Conservation (phyloP, 2,113 vertebrate genomes). For the Blennius ocellaris region DNA sequence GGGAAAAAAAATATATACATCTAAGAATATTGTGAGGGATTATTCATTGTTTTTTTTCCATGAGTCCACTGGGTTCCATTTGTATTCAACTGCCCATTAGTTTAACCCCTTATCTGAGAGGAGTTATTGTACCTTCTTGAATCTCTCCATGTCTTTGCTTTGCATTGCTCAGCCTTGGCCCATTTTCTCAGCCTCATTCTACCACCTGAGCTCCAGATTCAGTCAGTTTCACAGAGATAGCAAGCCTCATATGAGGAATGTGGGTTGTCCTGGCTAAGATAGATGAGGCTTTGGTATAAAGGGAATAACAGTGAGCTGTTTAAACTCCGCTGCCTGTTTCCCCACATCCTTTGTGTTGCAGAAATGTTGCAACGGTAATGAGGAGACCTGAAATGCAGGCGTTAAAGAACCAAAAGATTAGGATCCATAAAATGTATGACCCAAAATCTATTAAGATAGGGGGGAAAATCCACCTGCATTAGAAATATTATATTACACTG, state of each 20-base stretch:
- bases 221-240: slow-evolving; percentile 70
- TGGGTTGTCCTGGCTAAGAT: slow-evolving; percentile 77
- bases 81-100: not conserved
- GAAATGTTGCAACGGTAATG: slow-evolving; percentile 61
- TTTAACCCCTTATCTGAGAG: slow-evolving; percentile 13
- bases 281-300: slow-evolving; percentile 69
- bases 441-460: too few relatives aligned
- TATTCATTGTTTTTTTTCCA: slow-evolving; percentile 29
- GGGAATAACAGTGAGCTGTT: slow-evolving; percentile 71
- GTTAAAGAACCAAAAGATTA: slow-evolving; percentile 30
- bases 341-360: slow-evolving; percentile 41
- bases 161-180: slow-evolving; percentile 72
- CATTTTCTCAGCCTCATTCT: slow-evolving; percentile 80
- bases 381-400: slow-evolving; percentile 45
- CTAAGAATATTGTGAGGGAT: slow-evolving; percentile 12
- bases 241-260: slow-evolving; percentile 69
- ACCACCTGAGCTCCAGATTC: slow-evolving; percentile 80
- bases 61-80: slow-evolving; percentile 6
- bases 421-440: too few relatives aligned
- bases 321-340: slow-evolving; percentile 53
- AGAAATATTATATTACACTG: too few relatives aligned
- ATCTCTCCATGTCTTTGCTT: slow-evolving; percentile 40
- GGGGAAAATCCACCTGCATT: too few relatives aligned
- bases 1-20: slow-evolving; percentile 13
- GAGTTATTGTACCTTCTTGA: slow-evolving; percentile 25